Evolutionary conservation across 2,113 vertebrate species (phyloP).

Genomic region (Anser brachyrhynchus): DNA sequence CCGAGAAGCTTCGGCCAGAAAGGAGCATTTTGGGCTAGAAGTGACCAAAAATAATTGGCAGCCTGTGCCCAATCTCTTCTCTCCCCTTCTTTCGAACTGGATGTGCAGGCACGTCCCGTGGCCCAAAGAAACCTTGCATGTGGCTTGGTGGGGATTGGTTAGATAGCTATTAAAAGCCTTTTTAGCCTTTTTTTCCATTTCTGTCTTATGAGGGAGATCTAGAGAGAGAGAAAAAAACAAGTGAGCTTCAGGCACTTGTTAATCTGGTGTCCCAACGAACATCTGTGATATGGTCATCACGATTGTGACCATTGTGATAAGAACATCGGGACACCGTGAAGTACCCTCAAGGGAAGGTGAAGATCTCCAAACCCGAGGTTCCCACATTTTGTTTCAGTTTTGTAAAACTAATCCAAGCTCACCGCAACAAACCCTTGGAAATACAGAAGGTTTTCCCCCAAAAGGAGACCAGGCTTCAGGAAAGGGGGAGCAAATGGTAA

Average conservation of each 20-base stretch:
- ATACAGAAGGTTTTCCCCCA: not conserved
- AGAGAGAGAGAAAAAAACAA: not conserved
- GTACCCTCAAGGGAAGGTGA: not conserved
- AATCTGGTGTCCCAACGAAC: not conserved
- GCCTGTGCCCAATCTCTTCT: not conserved
- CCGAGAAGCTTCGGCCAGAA: not conserved
- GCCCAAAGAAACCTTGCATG: not conserved
- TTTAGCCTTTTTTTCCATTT: not conserved
- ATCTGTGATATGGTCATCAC: no score
- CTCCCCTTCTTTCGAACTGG: accelerated
- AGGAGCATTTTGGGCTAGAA: not conserved
- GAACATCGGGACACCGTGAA: not conserved
- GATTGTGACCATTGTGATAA: no score
- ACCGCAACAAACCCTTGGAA: not conserved
- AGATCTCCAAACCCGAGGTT: not conserved
- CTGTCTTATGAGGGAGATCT: not conserved
- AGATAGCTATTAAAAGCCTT: not conserved
- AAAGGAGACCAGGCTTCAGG: not conserved
- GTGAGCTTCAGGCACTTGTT: not conserved
- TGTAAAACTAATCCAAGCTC: not conserved
- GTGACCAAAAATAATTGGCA: not conserved
- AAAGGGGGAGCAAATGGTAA: not conserved
- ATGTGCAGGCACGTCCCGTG: not conserved
- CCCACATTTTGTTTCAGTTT: not conserved
- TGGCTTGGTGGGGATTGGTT: not conserved